phyloP scores from a whole-genome alignment of 2,888 invertebrate species.

The Acanthosepion pharaonis region DNA sequence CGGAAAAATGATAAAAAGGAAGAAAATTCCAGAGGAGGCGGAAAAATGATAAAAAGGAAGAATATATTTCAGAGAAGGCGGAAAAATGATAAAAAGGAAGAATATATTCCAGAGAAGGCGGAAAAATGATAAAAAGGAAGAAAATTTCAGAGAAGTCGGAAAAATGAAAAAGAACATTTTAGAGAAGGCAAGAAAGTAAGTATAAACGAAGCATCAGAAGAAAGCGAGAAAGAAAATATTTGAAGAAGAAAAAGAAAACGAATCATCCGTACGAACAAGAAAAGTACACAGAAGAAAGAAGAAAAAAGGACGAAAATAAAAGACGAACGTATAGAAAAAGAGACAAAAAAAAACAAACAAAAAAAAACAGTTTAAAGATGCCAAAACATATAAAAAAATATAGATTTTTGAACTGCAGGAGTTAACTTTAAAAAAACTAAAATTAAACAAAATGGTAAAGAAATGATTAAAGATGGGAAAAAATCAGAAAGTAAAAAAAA shows the following conservation, averaged over 20 bases:
- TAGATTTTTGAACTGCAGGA: too few species aligned
- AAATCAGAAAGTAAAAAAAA: background rate
- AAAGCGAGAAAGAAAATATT: too few species aligned
- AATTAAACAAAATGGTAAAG: background rate
- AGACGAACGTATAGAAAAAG: too few species aligned
- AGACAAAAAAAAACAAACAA: too few species aligned
- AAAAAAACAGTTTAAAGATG: too few species aligned
- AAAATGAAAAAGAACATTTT: background rate
- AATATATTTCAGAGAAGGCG: background rate
- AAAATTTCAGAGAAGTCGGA: background rate
- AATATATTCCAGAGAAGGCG: background rate
- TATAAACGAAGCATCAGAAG: too few species aligned
- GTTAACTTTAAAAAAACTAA: background rate
- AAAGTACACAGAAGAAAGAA: too few species aligned
- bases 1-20: background rate
- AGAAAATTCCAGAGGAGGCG: background rate
- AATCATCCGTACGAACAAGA: too few species aligned
- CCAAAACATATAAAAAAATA: too few species aligned
- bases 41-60: background rate
- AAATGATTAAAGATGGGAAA: background rate
- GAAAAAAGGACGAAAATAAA: too few species aligned
- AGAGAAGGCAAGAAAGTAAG: background rate
- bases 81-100: background rate
- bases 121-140: background rate
- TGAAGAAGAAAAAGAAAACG: too few species aligned